Percentiles rank a stretch among this genome's conserved stretches.
Evolutionary conservation across 2,888 invertebrate genomes (phyloP).

Genomic region (Leptinotarsa juncta): DNA sequence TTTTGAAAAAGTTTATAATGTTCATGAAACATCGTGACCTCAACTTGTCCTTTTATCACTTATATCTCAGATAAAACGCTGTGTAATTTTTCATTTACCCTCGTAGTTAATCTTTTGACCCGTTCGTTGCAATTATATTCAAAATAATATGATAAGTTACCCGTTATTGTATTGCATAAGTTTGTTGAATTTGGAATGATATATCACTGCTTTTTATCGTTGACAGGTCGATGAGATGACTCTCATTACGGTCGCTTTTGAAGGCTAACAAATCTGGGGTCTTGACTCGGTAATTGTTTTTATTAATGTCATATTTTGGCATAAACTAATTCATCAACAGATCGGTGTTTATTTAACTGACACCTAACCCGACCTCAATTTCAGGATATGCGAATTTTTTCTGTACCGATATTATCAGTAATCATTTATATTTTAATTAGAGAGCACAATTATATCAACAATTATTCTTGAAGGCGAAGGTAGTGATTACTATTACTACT

Average conservation of each 20-base stretch:
- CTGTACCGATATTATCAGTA: too few relatives aligned
- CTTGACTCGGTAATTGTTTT: background rate
- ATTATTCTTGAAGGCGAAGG: too few relatives aligned
- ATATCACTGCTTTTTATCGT: background rate
- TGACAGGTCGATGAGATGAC: background rate
- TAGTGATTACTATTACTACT: too few relatives aligned
- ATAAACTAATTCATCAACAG: background rate
- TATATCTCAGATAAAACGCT: too few relatives aligned
- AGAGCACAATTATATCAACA: too few relatives aligned
- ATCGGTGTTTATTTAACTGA: background rate
- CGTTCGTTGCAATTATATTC: constrained; percentile 13
- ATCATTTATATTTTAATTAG: too few relatives aligned
- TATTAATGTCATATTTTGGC: background rate
- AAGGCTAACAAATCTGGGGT: constrained; percentile 1
- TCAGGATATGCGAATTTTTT: background rate
- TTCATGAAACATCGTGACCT: background rate
- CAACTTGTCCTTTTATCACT: background rate
- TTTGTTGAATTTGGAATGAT: background rate
- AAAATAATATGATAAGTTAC: constrained; percentile 14
- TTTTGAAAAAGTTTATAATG: background rate
- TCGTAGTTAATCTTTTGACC: constrained; percentile 14
- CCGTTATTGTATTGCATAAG: constrained; percentile 11
- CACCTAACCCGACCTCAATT: background rate
- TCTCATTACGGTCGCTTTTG: background rate
- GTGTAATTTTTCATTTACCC: background rate